These are phyloP conservation scores for Hirtodrosophila duncani DNA, from an alignment of 2,888 invertebrate genomes.

Conservation along the genomic window DNA sequence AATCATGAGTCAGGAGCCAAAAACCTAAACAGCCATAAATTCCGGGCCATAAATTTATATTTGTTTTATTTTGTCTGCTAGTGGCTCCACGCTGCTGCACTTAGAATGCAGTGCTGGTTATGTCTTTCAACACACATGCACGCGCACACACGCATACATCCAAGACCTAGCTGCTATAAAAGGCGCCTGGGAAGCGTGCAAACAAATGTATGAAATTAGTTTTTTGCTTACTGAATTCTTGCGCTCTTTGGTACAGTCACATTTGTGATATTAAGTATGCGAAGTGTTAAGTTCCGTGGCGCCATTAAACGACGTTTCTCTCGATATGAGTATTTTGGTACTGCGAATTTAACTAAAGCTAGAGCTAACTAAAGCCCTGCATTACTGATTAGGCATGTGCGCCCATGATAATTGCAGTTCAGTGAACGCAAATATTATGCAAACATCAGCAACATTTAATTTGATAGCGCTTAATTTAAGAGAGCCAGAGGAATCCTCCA, in stretches of 20 bases:
- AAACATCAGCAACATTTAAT: too few relatives aligned
- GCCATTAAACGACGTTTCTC: neutral
- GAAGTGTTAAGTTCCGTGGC: slow-evolving; percentile 22
- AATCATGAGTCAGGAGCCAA: too few relatives aligned
- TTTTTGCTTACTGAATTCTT: slow-evolving; percentile 17
- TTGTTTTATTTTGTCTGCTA: slow-evolving; percentile 56
- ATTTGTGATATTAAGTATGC: slow-evolving; percentile 52
- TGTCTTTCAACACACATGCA: neutral
- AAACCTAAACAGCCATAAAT: slow-evolving; percentile 73
- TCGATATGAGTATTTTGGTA: too few relatives aligned
- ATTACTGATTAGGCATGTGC: too few relatives aligned
- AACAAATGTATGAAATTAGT: slow-evolving; percentile 15
- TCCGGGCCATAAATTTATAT: slow-evolving; percentile 75
- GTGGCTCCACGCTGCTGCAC: slow-evolving; percentile 4
- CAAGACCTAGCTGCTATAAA: neutral
- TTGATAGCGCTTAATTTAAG: too few relatives aligned
- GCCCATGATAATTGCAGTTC: too few relatives aligned
- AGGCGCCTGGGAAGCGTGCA: slow-evolving; percentile 21
- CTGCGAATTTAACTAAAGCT: slow-evolving; percentile 1
- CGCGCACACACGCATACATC: neutral
- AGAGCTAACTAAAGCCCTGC: too few relatives aligned
- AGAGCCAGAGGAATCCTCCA: too few relatives aligned
- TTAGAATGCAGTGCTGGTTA: slow-evolving; percentile 15
- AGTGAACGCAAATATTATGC: too few relatives aligned
- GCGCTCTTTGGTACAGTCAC: slow-evolving; percentile 11